Base-by-base conservation (phyloP, 2,797 vertebrate species). In the Apogon talboti region DNA sequence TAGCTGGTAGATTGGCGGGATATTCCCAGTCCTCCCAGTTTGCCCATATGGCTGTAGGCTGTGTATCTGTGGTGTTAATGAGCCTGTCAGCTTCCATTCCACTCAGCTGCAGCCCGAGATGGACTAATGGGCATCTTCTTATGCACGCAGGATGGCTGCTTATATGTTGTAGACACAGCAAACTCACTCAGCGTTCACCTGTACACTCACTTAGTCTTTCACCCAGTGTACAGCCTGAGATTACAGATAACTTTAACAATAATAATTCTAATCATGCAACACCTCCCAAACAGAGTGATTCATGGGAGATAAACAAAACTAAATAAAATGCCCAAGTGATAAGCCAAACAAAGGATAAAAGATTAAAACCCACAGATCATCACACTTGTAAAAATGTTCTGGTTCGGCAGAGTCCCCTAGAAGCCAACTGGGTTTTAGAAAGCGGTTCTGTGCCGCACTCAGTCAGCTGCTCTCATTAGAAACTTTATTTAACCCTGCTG, bases 41-140 rank as follows among this genome's bases (percentile, higher is more conserved):
- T 76, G 87, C 86, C 85, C 90, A 89, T 92, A 92, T 92, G 91
- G 84, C 87, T 70, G 47, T 71, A 79, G 89, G 83, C 88, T 89
- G 81, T 85, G 78, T 81, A 81, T 86, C 76, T 62, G 44, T 87
- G 77, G 71, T 84, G 86, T 87, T 93, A 93, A 94, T 92, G 91
- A 93, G 90, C 78, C 80, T 88, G 89, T 89, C 88, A 83, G 74
- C 74, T 83, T 86, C 78, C 72, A 71, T 85, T 78, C 81, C 75
- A 57, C 74, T 87, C 84, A 78, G 77, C 21, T 7, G 11, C 66
- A 55, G 72, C 66, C 56, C 48, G 41, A 24, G 62, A 76, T 47
- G 55, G 35, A 40, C 48, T 66, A 71, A 82, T 63, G 48, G 68
- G 53, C 78, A 49, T 41, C 48, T 63, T 65, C 61, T 50, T 71